Percentiles rank a stretch among this genome's conserved stretches.
These are phyloP conservation scores for Dicerorhinus sumatrensis DNA, from an alignment of 2,113 vertebrate genomes.

Conservation along the genomic window DNA sequence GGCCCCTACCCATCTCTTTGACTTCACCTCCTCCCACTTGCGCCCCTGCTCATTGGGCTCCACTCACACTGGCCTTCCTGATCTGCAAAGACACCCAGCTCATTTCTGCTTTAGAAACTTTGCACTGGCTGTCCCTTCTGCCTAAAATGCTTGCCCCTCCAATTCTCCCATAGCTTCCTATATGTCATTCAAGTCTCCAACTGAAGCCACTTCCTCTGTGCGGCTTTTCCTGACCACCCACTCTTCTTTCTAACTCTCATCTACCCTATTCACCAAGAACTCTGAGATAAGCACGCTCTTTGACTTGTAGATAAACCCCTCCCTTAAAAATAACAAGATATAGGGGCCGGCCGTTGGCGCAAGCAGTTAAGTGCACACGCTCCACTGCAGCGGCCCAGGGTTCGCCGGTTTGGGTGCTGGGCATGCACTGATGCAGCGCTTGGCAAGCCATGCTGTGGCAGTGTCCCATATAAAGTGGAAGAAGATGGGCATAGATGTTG, in stretches of 20 bases:
- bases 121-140: background rate
- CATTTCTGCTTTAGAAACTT: background rate
- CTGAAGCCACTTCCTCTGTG: background rate
- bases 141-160: background rate
- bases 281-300: background rate
- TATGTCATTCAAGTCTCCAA: background rate
- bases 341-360: too few species aligned
- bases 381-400: too few species aligned
- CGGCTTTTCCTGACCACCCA: background rate
- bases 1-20: background rate
- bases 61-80: background rate
- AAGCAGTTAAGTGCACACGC: too few species aligned
- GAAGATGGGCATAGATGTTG: too few species aligned
- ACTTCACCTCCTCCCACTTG: background rate
- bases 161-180: background rate
- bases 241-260: background rate
- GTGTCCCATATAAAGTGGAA: too few species aligned
- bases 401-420: too few species aligned
- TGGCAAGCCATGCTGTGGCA: too few species aligned
- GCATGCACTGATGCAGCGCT: too few species aligned
- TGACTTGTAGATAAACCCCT: background rate
- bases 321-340: constrained; percentile 23
- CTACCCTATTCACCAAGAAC: background rate
- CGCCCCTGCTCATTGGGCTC: background rate
- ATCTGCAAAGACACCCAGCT: background rate